Conservation (phyloP, 2,797 vertebrate species). For the Pseudopleuronectes americanus region DNA sequence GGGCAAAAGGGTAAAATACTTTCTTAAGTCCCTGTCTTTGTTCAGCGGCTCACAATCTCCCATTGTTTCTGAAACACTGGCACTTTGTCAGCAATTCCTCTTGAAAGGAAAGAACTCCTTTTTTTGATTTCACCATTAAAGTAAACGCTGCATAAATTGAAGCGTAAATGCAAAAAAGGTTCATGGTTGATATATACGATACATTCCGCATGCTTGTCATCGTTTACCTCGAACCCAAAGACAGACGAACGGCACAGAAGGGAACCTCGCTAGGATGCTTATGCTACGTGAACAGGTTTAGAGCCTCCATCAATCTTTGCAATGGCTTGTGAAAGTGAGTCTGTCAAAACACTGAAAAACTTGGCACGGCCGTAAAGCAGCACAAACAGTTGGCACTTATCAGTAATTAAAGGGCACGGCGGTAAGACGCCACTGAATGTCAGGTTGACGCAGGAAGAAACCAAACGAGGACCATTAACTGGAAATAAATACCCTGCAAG, state of each 20-base stretch:
- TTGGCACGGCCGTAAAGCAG: constrained; percentile 60
- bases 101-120: constrained; percentile 33
- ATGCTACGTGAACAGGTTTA: constrained; percentile 40
- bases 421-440: constrained; percentile 52
- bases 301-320: constrained; percentile 66
- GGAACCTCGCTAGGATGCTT: constrained; percentile 33
- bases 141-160: constrained; percentile 35
- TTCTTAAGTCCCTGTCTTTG: constrained; percentile 61
- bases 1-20: constrained; percentile 69
- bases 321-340: constrained; percentile 27
- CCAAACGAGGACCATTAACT: constrained; percentile 66
- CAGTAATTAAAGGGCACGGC: constrained; percentile 63
- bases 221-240: constrained; percentile 46
- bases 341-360: constrained; percentile 68
- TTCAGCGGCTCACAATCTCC: constrained; percentile 72
- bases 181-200: constrained; percentile 34
- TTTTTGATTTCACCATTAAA: constrained; percentile 42
- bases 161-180: constrained; percentile 34
- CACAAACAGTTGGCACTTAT: constrained; percentile 72
- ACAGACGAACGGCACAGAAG: constrained; percentile 26
- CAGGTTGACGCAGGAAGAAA: constrained; percentile 46
- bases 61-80: constrained; percentile 74
- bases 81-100: constrained; percentile 43
- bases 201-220: constrained; percentile 43
- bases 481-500: constrained; percentile 56